Conservation (phyloP, 2,797 vertebrate genomes). For the Tiaroga cobitis region DNA sequence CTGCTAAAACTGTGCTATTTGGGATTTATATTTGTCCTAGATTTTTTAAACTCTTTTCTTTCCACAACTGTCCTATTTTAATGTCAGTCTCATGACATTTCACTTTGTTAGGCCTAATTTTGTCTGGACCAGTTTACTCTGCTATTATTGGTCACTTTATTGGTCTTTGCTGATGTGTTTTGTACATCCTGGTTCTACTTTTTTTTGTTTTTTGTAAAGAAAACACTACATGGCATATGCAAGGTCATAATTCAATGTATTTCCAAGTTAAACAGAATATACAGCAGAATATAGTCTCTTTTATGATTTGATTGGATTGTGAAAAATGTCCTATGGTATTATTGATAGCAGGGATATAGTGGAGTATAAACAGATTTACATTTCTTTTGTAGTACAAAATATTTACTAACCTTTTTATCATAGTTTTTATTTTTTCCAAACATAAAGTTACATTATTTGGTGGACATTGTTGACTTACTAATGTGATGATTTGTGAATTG, state of each 20-base stretch:
- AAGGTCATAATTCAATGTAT: background rate
- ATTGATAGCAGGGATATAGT: background rate
- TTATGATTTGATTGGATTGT: background rate
- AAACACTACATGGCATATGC: background rate
- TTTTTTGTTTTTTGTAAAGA: background rate
- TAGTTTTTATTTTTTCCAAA: background rate
- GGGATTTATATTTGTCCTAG: conserved; percentile 47
- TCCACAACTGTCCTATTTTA: conserved; percentile 27
- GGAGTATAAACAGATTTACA: background rate
- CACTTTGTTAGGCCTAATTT: conserved; percentile 36
- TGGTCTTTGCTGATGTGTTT: background rate
- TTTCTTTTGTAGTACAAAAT: background rate
- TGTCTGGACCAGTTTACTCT: conserved; percentile 17
- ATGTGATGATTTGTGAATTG: background rate
- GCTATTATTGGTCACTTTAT: background rate
- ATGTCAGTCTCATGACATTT: conserved; percentile 17
- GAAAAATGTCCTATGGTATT: background rate
- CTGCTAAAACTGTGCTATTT: conserved; percentile 37
- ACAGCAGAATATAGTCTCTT: background rate
- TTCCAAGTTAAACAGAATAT: background rate
- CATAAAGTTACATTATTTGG: background rate
- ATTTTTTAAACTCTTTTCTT: conserved; percentile 13
- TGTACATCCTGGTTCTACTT: background rate
- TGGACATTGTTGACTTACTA: background rate
- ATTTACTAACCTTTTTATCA: background rate